Base-by-base conservation (phyloP, 2,113 vertebrate genomes). In the Microcebus ravelobensis region DNA sequence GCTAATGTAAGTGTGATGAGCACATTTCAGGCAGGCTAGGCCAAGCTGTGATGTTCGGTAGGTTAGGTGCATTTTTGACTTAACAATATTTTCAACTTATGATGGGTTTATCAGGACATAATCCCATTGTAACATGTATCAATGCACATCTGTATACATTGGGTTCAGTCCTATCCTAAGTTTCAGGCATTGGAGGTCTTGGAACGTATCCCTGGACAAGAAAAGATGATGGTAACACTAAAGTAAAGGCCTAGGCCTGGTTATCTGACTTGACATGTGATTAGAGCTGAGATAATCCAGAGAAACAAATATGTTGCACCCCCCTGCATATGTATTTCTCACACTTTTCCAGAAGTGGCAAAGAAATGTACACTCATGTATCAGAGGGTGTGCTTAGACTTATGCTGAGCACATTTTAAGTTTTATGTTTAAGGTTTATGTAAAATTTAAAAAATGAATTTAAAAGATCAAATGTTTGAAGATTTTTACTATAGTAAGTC, bases 261-360 rank as follows among this genome's bases (percentile, higher is more conserved):
- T 71, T 34, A 13, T 57, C 52, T 39, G 25, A 81, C 59, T 50
- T 74, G 74, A 83, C 52, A 39, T 1, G 23, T 0, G 11, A 87
- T 18, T 21, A 50, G 36, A 34, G 17, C 27, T 71, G 34, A 90
- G 59, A 63, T 9, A 85, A 71, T 12, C 9, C 59, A 57, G 59
- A 76, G n/a, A 1, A 70, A 42, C 52, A 67, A 89, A 25, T 17
- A 31, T 7, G 29, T 8, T 84, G 48, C 36, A 88, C 34, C 21
- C n/a, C 31, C 3, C 27, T 34, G 48, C 1, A 39, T 25, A 79
- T 2, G 1, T 6, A 14, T 2, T 0, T 34, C 36, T 84, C 8
- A 27, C 34, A 36, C 17, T 61, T 92, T 31, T 50, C 36, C 2
- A 13, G 23, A 12, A 87, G 90, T 6, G 14, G 11, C 29, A 88